Evolutionary conservation across 2,113 vertebrate species (phyloP), one percentile per base, ranked within the genome.

Genomic region (Corvus hawaiiensis): DNA sequence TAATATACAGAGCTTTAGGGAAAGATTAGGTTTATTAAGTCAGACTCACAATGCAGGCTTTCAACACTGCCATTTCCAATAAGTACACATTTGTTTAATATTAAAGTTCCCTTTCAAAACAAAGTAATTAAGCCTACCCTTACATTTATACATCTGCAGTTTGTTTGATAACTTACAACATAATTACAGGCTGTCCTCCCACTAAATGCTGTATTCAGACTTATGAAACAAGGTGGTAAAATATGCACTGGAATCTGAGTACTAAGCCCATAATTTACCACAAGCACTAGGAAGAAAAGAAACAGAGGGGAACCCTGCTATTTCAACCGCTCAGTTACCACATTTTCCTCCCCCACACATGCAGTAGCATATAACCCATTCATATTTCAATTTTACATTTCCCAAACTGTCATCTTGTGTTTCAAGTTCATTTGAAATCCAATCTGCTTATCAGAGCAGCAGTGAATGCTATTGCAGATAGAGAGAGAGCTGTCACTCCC

Each of bases 111-210:
- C 59, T 97, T 97, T 95, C 94, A 96, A 94, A 86, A 96, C 73
- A 96, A 87, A 95, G 69, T 91, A 76, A 88, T 67, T 88, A 82
- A 85, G 84, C 79, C 89, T 95, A 84, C 81, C 90, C 91, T 92
- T 76, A 24, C 66, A 97, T 86, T 93, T 96, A 95, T 96, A 88
- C 89, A 97, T 97, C 91, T 96, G 93, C 94, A 95, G 85, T 96
- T 97, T 97, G 96, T 97, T 98, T 97, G 96, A 97, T 97, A 98
- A 96, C 95, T 96, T 98, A 96, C 89, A 87, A 55, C 90, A 96
- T 98, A 98, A 98, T 98, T 97, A 97, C 71, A 98, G 97, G 94
- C 96, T 97, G 91, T 96, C 97, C 94, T 97, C 90, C 95, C 90
- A 95, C 96, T 97, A 96, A 97, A 95, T 84, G 73, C 82, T 96